Conservation (phyloP, 53 echinoderm and acorn worm genomes). For the Holothuria leucospilota region DNA sequence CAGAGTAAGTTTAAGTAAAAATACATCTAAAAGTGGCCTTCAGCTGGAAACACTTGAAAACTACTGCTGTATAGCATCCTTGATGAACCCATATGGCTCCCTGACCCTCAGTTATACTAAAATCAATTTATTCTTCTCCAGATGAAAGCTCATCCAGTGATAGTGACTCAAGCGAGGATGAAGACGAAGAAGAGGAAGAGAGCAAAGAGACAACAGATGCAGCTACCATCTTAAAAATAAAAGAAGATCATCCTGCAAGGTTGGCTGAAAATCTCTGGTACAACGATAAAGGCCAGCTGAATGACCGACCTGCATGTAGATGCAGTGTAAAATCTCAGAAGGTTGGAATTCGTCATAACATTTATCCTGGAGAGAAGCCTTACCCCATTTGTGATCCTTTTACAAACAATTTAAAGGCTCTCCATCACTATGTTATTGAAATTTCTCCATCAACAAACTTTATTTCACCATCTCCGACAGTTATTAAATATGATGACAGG, state of each 20-base stretch:
- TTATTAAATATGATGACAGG: conserved; percentile 90
- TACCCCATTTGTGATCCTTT: conserved; percentile 77
- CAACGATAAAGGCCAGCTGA: conserved; percentile 93
- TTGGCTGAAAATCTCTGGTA: conserved; percentile 92
- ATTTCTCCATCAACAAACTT: conserved; percentile 88
- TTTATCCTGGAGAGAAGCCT: conserved; percentile 87
- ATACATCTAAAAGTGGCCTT: no score
- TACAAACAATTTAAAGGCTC: conserved; percentile 82
- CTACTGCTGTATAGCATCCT: no score
- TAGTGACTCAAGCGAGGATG: conserved; percentile 47
- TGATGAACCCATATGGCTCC: no score
- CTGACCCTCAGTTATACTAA: not conserved
- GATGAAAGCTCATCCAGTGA: conserved; percentile 42
- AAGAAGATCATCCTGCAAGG: conserved; percentile 82
- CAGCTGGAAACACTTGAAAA: no score
- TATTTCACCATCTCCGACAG: conserved; percentile 82
- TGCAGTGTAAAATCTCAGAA: conserved; percentile 84
- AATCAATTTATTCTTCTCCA: no score
- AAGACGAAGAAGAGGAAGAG: conserved; percentile 50
- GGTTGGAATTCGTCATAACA: conserved; percentile 89
- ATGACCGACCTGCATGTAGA: conserved; percentile 91
- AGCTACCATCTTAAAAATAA: conserved; percentile 64
- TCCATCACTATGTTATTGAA: conserved; percentile 88
- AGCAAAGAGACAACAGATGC: conserved; percentile 51
- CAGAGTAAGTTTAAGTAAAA: no score